Percentiles rank a stretch among this genome's conserved stretches.
phyloP scores from a whole-genome alignment of 2,797 vertebrate genomes.

The Halcyon chelicuti region DNA sequence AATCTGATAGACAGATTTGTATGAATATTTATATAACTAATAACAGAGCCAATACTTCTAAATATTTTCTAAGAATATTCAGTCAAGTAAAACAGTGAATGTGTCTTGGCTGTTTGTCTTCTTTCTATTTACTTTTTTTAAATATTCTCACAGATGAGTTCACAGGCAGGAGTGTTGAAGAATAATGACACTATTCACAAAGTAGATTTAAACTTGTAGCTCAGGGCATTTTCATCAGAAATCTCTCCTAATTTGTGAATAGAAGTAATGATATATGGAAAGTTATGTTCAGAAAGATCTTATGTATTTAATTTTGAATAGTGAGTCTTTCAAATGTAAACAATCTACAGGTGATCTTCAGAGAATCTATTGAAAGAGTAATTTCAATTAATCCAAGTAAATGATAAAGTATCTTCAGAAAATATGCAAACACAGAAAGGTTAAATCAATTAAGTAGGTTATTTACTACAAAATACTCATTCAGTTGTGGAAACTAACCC shows the following conservation, averaged over 20 bases:
- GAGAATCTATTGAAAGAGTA: neutral
- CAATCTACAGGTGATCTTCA: constrained; percentile 47
- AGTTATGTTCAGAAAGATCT: neutral
- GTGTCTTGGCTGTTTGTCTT: constrained; percentile 56
- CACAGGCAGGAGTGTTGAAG: constrained; percentile 16
- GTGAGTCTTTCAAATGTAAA: neutral
- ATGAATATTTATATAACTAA: constrained; percentile 70
- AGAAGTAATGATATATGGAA: neutral
- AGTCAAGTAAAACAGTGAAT: constrained; percentile 56
- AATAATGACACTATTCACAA: constrained; percentile 29
- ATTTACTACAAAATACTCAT: constrained; percentile 59
- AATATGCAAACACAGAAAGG: constrained; percentile 52
- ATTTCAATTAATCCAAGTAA: constrained; percentile 39
- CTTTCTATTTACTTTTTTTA: constrained; percentile 52
- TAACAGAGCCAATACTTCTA: constrained; percentile 69
- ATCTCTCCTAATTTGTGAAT: neutral
- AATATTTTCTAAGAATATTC: constrained; percentile 70
- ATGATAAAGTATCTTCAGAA: constrained; percentile 16
- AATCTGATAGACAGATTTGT: constrained; percentile 59
- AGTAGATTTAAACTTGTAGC: constrained; percentile 13
- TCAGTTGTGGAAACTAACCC: constrained; percentile 22
- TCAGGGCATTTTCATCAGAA: neutral
- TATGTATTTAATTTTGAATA: neutral
- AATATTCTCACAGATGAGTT: constrained; percentile 42
- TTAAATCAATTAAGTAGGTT: constrained; percentile 63